phyloP scores from a whole-genome alignment of 2,888 invertebrate genomes.

The Aricia artaxerxes region DNA sequence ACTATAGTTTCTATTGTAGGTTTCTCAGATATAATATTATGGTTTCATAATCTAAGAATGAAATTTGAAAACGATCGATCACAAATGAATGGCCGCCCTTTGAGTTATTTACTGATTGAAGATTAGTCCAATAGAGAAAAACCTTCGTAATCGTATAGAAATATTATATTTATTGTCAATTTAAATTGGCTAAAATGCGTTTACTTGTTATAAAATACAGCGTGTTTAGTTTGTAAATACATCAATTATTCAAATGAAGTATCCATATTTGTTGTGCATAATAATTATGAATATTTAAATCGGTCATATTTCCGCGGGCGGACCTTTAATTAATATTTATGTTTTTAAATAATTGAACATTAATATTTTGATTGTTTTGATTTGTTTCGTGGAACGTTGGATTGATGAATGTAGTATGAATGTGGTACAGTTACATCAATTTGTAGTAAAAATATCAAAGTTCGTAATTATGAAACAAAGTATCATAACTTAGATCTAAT shows the following conservation, averaged over 20 bases:
- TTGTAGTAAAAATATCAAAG: background rate
- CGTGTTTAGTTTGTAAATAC: slow-evolving; percentile 13
- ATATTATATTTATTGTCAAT: background rate
- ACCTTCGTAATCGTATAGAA: background rate
- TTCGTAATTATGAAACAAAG: background rate
- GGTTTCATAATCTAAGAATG: too few species aligned
- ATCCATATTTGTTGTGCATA: slow-evolving; percentile 12
- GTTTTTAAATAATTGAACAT: slow-evolving; percentile 17
- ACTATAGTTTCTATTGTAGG: too few species aligned
- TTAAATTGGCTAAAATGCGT: background rate
- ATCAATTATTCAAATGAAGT: slow-evolving; percentile 25
- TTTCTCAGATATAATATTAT: too few species aligned
- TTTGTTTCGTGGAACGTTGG: background rate
- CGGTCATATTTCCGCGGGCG: slow-evolving; percentile 7
- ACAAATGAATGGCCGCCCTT: background rate
- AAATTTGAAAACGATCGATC: background rate
- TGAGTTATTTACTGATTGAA: background rate
- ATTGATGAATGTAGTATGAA: slow-evolving; percentile 1
- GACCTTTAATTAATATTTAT: slow-evolving; percentile 7
- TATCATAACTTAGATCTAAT: background rate
- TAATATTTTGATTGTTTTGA: slow-evolving; percentile 13
- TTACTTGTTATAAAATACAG: background rate
- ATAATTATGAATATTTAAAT: slow-evolving; percentile 27
- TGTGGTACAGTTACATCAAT: background rate
- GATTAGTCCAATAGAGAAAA: background rate